Conservation (phyloP, 2,888 invertebrate species). For the Bimastos eiseni region DNA sequence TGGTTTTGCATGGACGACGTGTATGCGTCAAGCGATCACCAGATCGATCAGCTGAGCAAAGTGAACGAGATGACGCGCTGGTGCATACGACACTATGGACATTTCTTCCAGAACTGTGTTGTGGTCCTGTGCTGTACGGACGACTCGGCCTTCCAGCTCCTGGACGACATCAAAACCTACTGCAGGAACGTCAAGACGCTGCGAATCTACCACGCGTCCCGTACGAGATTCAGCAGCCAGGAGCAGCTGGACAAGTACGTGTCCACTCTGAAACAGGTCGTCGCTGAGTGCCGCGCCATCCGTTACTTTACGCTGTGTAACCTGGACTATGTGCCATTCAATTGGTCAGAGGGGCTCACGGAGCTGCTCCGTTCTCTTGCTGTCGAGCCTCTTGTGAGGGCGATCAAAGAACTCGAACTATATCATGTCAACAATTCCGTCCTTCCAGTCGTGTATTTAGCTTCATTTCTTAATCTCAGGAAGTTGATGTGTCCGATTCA, state of each 20-base stretch:
- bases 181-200: slow-evolving; percentile 15
- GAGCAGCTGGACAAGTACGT: slow-evolving; percentile 6
- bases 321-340: slow-evolving; percentile 3
- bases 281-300: neutral
- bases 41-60: neutral
- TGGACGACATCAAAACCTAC: neutral
- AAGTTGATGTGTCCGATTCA: slow-evolving; percentile 19
- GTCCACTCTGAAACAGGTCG: neutral
- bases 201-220: slow-evolving; percentile 13
- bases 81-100: neutral
- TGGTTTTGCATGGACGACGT: slow-evolving; percentile 20
- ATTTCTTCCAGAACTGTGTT: slow-evolving; percentile 13
- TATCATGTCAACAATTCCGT: neutral
- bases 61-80: slow-evolving; percentile 14
- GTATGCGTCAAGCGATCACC: neutral
- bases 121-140: neutral
- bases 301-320: slow-evolving; percentile 6
- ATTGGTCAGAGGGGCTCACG: neutral
- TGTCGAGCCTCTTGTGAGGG: no score
- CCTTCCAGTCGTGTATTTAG: neutral
- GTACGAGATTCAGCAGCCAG: neutral
- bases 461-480: slow-evolving; percentile 21
- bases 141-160: neutral
- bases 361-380: neutral
- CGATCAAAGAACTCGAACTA: neutral